Evolutionary conservation across 2,888 invertebrate genomes (phyloP).

Genomic region (Maniola hyperantus): DNA sequence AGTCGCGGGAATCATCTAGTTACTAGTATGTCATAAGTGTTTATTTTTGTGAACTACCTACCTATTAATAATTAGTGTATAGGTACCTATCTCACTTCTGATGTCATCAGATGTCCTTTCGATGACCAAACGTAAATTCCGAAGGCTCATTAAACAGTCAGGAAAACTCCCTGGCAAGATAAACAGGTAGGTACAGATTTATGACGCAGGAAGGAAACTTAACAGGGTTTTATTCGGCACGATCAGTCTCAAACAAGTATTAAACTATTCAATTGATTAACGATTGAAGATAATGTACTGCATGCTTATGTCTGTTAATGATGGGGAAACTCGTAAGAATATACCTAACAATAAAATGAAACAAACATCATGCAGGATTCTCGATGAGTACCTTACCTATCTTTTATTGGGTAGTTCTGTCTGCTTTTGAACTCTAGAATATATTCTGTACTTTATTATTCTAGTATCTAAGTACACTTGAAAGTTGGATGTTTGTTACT

Average conservation of each 20-base stretch:
- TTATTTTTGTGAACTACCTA: too few relatives aligned
- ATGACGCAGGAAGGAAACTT: conserved; percentile 27
- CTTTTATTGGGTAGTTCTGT: too few relatives aligned
- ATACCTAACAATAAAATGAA: too few relatives aligned
- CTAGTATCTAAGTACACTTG: too few relatives aligned
- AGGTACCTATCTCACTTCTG: too few relatives aligned
- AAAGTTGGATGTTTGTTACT: too few relatives aligned
- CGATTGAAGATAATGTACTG: conserved; percentile 1
- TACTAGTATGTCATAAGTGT: too few relatives aligned
- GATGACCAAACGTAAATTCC: conserved; percentile 31
- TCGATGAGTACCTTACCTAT: too few relatives aligned
- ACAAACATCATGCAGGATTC: neutral
- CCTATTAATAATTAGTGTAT: too few relatives aligned
- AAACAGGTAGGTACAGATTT: conserved; percentile 16
- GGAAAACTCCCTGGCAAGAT: conserved; percentile 25
- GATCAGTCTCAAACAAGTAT: conserved; percentile 8
- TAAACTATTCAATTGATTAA: conserved; percentile 11
- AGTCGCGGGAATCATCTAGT: too few relatives aligned
- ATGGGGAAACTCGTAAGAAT: conserved; percentile 5
- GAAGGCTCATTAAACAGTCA: conserved; percentile 23
- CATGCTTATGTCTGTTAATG: conserved; percentile 7
- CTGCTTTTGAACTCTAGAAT: too few relatives aligned
- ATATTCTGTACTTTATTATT: too few relatives aligned
- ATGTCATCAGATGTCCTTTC: conserved; percentile 11
- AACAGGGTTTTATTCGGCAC: conserved; percentile 2